Evolutionary conservation across 2,797 vertebrate species (phyloP), one percentile per base, ranked within the genome.

Genomic region (Pipistrellus pipistrellus): DNA sequence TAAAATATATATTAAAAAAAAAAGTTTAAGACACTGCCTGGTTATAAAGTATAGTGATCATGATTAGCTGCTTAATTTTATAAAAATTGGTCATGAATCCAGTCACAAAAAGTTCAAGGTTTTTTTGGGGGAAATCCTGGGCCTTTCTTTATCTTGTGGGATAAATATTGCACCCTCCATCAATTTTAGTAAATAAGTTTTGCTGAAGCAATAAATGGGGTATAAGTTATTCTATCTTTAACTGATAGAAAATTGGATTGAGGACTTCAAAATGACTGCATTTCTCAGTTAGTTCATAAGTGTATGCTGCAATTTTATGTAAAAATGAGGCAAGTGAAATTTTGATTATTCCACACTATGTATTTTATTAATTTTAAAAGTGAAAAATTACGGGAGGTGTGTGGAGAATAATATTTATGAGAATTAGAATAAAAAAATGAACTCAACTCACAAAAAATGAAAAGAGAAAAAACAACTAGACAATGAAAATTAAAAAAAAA

Each of bases 281-380:
- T 35, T 89, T 85, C 30, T 84, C 30, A n/a, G 23, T 8, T 71
- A 18, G 10, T 53, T 85, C 38, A 21, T 81, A 27, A 76, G 20
- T 25, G 6, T 46, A 35, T 53, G 35, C 21, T 66, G 15, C 1
- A 51, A 25, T 89, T 93, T 80, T 83, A 48, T n/a, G 17, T 89
- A 78, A 41, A 72, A 82, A 94, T 38, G 25, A 89, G 38, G 44
- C 11, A 2, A 91, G n/a, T 44, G 2, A 51, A 82, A 21, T 82
- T 81, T 73, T 88, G 17, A 48, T 57, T 51, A 90, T 35, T 59
- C 6, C 38, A 17, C 30, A n/a, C 30, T 85, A 82, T 12, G 2
- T 48, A 38, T 21, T 92, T 93, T 46, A 71, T 55, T 92, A 18
- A 27, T 72, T 83, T 93, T 89, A 41, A 80, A 96, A 92, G 9